Evolutionary conservation across 2,888 invertebrate genomes (phyloP).

Genomic region (Idaea aversata): DNA sequence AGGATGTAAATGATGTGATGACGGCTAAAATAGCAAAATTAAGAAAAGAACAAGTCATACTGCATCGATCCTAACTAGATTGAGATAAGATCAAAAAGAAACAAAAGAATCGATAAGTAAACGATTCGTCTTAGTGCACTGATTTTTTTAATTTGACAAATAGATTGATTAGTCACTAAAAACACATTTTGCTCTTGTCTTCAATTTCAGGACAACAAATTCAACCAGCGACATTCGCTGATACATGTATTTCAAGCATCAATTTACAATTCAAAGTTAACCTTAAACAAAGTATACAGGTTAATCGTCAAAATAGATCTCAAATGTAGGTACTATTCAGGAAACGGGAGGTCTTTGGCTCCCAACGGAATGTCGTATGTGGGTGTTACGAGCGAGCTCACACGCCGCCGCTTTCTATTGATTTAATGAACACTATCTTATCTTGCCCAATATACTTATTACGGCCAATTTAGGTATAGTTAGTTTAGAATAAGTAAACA

Average conservation of each 20-base stretch:
- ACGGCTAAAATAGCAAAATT: too few species aligned
- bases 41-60: too few species aligned
- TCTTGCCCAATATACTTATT: constrained; percentile 69
- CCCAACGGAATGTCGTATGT: constrained; percentile 69
- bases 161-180: too few species aligned
- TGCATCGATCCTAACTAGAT: too few species aligned
- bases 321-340: constrained; percentile 61
- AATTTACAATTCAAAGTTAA: neutral
- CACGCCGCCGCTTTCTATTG: constrained; percentile 73
- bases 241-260: neutral
- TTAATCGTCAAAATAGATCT: constrained; percentile 45
- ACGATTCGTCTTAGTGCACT: too few species aligned
- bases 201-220: too few species aligned
- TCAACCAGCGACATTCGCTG: neutral
- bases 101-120: too few species aligned
- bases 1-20: too few species aligned
- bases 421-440: constrained; percentile 77
- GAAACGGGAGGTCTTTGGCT: constrained; percentile 77
- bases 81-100: too few species aligned
- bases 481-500: neutral
- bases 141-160: too few species aligned
- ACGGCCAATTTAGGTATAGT: constrained; percentile 37
- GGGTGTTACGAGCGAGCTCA: constrained; percentile 63
- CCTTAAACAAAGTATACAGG: constrained; percentile 3
- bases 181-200: too few species aligned